Evolutionary conservation across 2,113 vertebrate genomes (phyloP), one percentile per base, ranked within the genome.

Genomic region (Garra rufa): DNA sequence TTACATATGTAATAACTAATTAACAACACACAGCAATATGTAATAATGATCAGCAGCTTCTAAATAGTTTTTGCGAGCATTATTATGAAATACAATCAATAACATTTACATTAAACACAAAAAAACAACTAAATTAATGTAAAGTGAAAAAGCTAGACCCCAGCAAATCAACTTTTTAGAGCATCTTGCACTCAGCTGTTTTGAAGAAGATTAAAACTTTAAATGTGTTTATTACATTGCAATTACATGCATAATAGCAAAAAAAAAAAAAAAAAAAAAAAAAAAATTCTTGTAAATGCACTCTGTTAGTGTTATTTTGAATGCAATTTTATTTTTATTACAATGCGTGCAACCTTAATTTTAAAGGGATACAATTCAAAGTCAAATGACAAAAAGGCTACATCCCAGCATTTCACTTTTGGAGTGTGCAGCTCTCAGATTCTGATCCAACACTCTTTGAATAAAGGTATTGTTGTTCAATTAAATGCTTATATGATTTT

Each of bases 381-480:
- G 44, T 74, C 8, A 19, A 50, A 75, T 17, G 6, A 28, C 13
- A 28, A 74, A 44, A 44, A 9, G 2, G 8, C 2, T 14, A 15
- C 3, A 63, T 80, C 76, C n/a, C 55, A 78, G 76, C 57, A 19
- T 4, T 77, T 1, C 7, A 44, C 57, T 41, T 46, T 46, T 34
- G 76, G 34, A 84, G 38, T 38, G 71, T 46, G 41, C 15, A 19
- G 17, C 41, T 61, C 65, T 87, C 46, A 34, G 73, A 81, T 71
- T 83, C 80, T 43, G 57, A 73, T 88, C 76, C 76, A 85, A 65
- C 83, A 77, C n/a, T 74, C 44, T 55, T 26, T 83, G 57, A 87
- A 84, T 79, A 83, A 89, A 85, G 85, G 86, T 86, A 87, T 88
- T 89, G 82, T 90, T 84, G 70, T 89, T 89, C 84, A 89, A 87